Base-by-base conservation (phyloP, 2,888 invertebrate genomes). In the Nycteola revayana region DNA sequence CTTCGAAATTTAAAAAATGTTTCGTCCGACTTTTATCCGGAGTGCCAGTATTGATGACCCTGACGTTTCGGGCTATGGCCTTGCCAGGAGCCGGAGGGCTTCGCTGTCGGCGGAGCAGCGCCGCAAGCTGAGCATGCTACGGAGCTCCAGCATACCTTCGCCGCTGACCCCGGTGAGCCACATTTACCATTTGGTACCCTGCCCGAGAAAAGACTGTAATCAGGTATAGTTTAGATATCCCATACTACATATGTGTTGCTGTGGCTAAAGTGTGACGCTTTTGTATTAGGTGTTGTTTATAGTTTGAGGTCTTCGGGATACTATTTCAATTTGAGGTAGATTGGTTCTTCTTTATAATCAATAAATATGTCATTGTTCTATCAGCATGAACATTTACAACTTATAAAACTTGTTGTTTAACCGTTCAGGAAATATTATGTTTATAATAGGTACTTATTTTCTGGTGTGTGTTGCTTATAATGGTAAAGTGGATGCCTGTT, bases 111-210 rank as follows among this genome's bases (percentile, higher is more conserved):
- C 79, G 1, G 88, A 88, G 60, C 87, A 88, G 63, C 72, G 83
- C 9, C 67, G 87, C 14, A 77, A 76, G 67, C 72, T 88, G 63
- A 78, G 74, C 65, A 55, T 87, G 76, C 75, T 87, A 26, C 55
- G 87, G 45, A 67, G 82, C 1, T 39, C 77, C 34, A 86, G 85
- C 73, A 79, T 81, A 55, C 80, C 84, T 1, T 45, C 73, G 20
- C 77, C 84, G 56, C 69, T 83, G 76, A 76, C 77, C 33, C 84
- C 87, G 84, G 89, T 89, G 87, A 88, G 89, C 85, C 83, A 89
- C 84, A 88, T 89, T 83, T 89, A 86, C 89, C 89, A 88, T 81
- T 77, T 81, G 84, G 87, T 88, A 70, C 80, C 78, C 80, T 89
- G 89, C 80, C 89, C 89, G 59, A 82, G 86, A 80, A 76, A 83